Percentiles rank a stretch among this genome's conserved stretches.
Evolutionary conservation across 2,888 invertebrate species (phyloP).

Genomic region (Eupsilia transversa): DNA sequence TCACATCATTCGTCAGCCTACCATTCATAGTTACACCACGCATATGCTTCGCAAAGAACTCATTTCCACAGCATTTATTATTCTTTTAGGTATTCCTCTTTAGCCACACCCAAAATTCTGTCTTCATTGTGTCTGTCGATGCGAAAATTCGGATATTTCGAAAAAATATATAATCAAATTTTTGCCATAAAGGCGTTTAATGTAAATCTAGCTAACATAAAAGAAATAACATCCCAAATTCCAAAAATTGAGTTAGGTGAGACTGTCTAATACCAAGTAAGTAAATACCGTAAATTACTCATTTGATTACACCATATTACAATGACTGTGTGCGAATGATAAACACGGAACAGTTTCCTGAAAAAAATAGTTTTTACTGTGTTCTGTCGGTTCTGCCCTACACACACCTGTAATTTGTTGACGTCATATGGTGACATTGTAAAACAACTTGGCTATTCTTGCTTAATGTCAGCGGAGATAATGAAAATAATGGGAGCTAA

Average conservation of each 20-base stretch:
- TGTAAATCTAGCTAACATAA: background rate
- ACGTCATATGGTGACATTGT: conserved; percentile 86
- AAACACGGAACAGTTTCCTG: conserved; percentile 79
- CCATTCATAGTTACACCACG: background rate
- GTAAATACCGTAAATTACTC: conserved; percentile 58
- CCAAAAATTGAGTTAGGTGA: conserved; percentile 12
- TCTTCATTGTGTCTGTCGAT: background rate
- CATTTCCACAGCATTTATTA: background rate
- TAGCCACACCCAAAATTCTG: background rate
- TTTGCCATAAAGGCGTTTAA: background rate
- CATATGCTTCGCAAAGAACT: background rate
- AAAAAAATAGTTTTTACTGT: conserved; percentile 74
- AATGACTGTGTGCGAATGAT: conserved; percentile 68
- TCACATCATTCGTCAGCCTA: background rate
- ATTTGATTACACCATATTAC: conserved; percentile 64
- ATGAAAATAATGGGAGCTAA: conserved; percentile 89
- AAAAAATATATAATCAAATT: background rate
- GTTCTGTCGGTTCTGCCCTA: conserved; percentile 68
- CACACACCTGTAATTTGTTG: conserved; percentile 86
- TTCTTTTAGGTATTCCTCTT: background rate
- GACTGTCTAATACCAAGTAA: conserved; percentile 38
- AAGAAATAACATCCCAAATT: background rate
- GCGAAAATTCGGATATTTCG: background rate
- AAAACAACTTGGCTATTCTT: conserved; percentile 84
- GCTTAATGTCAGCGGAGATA: conserved; percentile 85